phyloP scores from a whole-genome alignment of 2,888 invertebrate species.

The Sminthurinus aureus region DNA sequence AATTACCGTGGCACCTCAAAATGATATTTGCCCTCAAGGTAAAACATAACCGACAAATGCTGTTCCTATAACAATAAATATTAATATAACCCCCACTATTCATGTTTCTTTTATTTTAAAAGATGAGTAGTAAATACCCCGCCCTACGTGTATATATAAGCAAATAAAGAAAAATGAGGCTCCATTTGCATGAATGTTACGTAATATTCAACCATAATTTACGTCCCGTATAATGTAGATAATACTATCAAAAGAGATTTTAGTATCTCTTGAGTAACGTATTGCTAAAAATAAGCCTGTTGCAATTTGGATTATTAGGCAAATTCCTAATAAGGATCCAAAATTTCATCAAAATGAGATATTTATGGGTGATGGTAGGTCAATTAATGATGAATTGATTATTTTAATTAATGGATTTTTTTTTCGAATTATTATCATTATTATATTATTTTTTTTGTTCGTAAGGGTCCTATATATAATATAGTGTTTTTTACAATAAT shows the following conservation, averaged over 20 bases:
- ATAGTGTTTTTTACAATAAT: too few relatives aligned
- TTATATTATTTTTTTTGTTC: too few relatives aligned
- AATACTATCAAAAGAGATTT: constrained; percentile 72
- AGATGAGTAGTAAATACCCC: constrained; percentile 64
- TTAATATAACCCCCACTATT: constrained; percentile 71
- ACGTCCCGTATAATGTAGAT: constrained; percentile 76
- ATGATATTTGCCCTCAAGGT: constrained; percentile 83
- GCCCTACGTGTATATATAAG: constrained; percentile 73
- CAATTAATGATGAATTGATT: constrained; percentile 69
- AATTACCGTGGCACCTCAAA: constrained; percentile 83
- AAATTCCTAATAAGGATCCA: constrained; percentile 72
- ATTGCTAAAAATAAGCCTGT: constrained; percentile 75
- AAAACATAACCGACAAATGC: constrained; percentile 81
- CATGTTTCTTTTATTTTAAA: constrained; percentile 69
- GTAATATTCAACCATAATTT: constrained; percentile 74
- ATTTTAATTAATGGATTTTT: constrained; percentile 66
- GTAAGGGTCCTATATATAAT: too few relatives aligned
- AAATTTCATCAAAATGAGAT: constrained; percentile 75
- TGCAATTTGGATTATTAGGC: constrained; percentile 72
- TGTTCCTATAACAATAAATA: constrained; percentile 74
- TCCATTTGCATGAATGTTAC: constrained; percentile 74
- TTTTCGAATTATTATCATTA: constrained; percentile 59
- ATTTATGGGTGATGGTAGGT: constrained; percentile 70
- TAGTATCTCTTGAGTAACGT: constrained; percentile 73
- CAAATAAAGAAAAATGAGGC: constrained; percentile 78